A percentile compares a stretch with the other conserved stretches of the same genome.
These are phyloP conservation scores for Rhinoderma darwinii DNA, from an alignment of 2,113 vertebrate species.

Conservation along the genomic window DNA sequence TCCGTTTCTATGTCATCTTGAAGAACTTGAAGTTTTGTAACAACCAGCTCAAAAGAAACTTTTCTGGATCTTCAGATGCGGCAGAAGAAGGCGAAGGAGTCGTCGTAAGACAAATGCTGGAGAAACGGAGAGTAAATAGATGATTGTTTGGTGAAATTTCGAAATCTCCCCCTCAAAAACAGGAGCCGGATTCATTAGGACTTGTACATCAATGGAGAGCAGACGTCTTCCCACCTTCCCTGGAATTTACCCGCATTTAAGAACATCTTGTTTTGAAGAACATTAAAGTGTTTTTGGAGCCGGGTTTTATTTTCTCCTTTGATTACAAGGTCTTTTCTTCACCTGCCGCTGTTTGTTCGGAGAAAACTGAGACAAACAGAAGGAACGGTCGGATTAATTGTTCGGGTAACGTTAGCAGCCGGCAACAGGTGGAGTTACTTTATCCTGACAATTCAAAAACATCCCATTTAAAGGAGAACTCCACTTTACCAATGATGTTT, in stretches of 20 bases:
- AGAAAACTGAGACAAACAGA: not conserved
- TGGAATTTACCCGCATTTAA: slow-evolving; percentile 7
- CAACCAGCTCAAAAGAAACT: slow-evolving; percentile 63
- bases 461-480: not conserved
- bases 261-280: slow-evolving; percentile 36
- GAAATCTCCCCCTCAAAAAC: slow-evolving; percentile 9
- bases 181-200: slow-evolving; percentile 29
- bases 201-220: not conserved
- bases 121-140: slow-evolving; percentile 33
- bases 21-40: slow-evolving; percentile 66
- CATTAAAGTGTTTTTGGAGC: slow-evolving; percentile 2
- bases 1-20: slow-evolving; percentile 45
- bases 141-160: slow-evolving; percentile 25
- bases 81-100: slow-evolving; percentile 22
- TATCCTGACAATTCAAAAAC: not conserved
- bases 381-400: not conserved
- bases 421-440: not conserved
- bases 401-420: not conserved
- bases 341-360: slow-evolving; percentile 31
- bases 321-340: slow-evolving; percentile 5
- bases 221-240: not conserved
- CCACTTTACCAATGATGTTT: not conserved
- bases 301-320: slow-evolving; percentile 10
- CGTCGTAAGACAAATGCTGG: slow-evolving; percentile 41
- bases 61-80: slow-evolving; percentile 47